Percentiles rank a stretch among this genome's conserved stretches.
phyloP scores from a whole-genome alignment of 1,140 invertebrate species.

The Sesamia nonagrioides region DNA sequence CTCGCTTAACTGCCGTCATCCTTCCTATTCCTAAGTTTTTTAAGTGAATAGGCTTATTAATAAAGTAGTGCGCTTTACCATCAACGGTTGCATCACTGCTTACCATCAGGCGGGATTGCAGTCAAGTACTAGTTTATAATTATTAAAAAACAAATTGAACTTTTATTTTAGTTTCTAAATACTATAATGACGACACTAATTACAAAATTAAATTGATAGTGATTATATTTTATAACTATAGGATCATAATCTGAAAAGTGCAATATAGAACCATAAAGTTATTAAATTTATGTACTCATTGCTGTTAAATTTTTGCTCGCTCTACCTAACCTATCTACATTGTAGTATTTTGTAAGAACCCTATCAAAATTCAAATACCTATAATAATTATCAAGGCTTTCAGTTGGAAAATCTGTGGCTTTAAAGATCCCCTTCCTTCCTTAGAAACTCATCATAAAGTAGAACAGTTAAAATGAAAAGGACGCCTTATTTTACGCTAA shows the following conservation, averaged over 20 bases:
- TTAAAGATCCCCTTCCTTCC: neutral
- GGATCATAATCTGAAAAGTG: neutral
- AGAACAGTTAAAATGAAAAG: conserved; percentile 24
- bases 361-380: neutral
- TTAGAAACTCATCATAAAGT: conserved; percentile 11
- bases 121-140: too few relatives aligned
- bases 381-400: too few relatives aligned
- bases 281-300: conserved; percentile 1
- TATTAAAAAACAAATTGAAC: conserved; percentile 5
- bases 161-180: neutral
- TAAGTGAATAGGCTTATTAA: too few relatives aligned
- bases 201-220: conserved; percentile 29
- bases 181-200: neutral
- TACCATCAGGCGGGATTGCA: too few relatives aligned
- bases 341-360: neutral
- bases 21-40: too few relatives aligned
- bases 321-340: neutral
- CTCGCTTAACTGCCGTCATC: too few relatives aligned
- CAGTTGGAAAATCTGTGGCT: too few relatives aligned
- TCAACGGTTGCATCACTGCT: too few relatives aligned
- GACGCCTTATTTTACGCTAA: conserved; percentile 14
- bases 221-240: conserved; percentile 10
- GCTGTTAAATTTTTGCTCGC: neutral
- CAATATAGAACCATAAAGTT: conserved; percentile 22
- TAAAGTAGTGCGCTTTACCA: too few relatives aligned